Base-by-base conservation (phyloP, 2,888 invertebrate genomes). In the Drosophila lutescens region DNA sequence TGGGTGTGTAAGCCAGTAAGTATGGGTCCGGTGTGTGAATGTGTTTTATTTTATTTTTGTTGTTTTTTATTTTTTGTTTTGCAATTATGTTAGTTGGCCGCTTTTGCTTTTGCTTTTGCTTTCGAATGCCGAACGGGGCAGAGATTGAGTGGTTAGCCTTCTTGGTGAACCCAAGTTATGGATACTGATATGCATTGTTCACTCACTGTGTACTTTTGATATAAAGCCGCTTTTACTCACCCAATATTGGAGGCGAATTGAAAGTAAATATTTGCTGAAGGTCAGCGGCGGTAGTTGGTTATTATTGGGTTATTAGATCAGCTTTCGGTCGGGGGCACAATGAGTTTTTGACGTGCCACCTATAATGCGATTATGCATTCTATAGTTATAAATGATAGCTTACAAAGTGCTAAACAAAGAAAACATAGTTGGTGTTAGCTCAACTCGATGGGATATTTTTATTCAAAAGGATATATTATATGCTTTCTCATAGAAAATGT, bases 41-140 rank as follows among this genome's bases (percentile, higher is more conserved):
- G 43, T 43, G 43, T 43, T 43, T 41, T 34, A 12, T 34, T 12
- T 34, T 12, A 5, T 5, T 34, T 34, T 34, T 34, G 12, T 34
- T 34, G 12, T 3, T 34, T 17, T 20, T 20, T 2, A n/a, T n/a
- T 3, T 20, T 20, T 41, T 17, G 17, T 41, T 55, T 69, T 77
- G 84, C 86, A 88, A 88, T 84, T 88, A 88, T 87, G 83, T 82
- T 83, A 83, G 88, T 86, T 86, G 88, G 76, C 68, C 86, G 87
- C 76, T 88, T 83, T 85, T 86, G 86, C 76, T 88, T 83, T 85
- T 86, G 86, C 76, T 86, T 80, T 85, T 86, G 83, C 86, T 86
- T 85, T 86, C 87, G 84, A 85, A 86, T 88, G 79, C 70, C 30
- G 53, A 32, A 13, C 43, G 20, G 40, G 55, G 43, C 34, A 32